Evolutionary conservation across 1,140 invertebrate genomes (phyloP).

Genomic region (Drosophila nigromelanica): DNA sequence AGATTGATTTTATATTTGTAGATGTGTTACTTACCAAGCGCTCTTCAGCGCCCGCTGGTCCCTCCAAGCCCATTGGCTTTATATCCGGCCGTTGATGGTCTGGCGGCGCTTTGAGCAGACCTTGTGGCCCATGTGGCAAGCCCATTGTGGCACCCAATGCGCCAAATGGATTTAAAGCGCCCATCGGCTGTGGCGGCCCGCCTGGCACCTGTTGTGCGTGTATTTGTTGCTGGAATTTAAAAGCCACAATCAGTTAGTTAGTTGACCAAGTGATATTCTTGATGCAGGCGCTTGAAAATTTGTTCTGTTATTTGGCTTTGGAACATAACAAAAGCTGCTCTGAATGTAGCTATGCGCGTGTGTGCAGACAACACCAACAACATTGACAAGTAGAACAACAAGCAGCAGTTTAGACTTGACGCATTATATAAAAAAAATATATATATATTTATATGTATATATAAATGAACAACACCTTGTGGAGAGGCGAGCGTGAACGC

Average conservation of each 20-base stretch:
- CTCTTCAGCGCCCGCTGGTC: constrained; percentile 82
- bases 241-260: constrained; percentile 25
- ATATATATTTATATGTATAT: no score
- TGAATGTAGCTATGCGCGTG: constrained; percentile 40
- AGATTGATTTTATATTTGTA: not conserved
- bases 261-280: constrained; percentile 4
- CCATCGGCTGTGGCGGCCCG: constrained; percentile 83
- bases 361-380: constrained; percentile 58
- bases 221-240: constrained; percentile 85
- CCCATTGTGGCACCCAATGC: constrained; percentile 83
- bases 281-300: constrained; percentile 10
- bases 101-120: constrained; percentile 81
- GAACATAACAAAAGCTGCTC: constrained; percentile 46
- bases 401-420: constrained; percentile 26
- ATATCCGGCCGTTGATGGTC: constrained; percentile 83
- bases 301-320: constrained; percentile 29
- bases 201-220: constrained; percentile 84
- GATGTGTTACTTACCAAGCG: constrained; percentile 67
- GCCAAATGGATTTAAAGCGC: constrained; percentile 81
- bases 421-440: constrained; percentile 32
- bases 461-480: constrained; percentile 46
- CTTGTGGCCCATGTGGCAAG: constrained; percentile 80
- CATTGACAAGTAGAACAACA: constrained; percentile 43
- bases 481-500: constrained; percentile 46
- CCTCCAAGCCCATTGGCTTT: constrained; percentile 80